These are phyloP conservation scores for Piaya cayana DNA, from an alignment of 2,113 vertebrate species.

Conservation along the genomic window DNA sequence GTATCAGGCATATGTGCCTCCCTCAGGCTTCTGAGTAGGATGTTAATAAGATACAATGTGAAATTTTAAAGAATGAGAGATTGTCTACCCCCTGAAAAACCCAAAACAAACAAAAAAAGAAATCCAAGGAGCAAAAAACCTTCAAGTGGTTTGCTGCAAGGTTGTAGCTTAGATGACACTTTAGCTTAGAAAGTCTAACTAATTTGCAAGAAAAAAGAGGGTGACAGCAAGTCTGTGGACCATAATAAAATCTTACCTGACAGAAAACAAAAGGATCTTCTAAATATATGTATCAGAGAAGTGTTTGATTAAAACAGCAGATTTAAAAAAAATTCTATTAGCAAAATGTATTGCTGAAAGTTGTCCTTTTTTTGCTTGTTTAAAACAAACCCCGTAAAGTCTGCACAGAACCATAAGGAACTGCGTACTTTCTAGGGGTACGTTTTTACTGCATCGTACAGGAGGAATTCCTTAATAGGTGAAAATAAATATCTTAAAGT, in stretches of 20 bases:
- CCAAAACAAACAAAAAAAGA: not conserved
- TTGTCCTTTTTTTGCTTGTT: not conserved
- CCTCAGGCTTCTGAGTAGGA: not conserved
- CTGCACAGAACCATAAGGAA: conserved; percentile 2
- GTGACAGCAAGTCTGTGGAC: not conserved
- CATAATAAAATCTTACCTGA: not conserved
- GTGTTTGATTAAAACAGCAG: not conserved
- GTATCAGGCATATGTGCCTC: not conserved
- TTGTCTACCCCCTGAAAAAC: not conserved
- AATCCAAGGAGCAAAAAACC: conserved; percentile 15
- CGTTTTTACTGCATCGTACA: not conserved
- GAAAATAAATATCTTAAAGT: conserved; percentile 43
- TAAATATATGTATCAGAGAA: not conserved
- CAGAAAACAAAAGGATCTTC: not conserved
- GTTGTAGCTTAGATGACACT: not conserved
- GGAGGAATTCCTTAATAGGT: conserved; percentile 42
- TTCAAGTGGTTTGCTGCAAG: not conserved
- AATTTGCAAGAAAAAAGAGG: conserved; percentile 5
- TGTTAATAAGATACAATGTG: not conserved
- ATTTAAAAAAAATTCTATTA: not conserved
- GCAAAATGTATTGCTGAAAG: conserved; percentile 33
- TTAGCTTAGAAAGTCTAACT: not conserved
- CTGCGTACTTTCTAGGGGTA: not conserved
- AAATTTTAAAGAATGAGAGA: not conserved
- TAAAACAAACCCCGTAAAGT: not conserved